These are phyloP conservation scores for Arbacia lixula DNA, from an alignment of 53 echinoderm and acorn worm species.

Conservation along the genomic window DNA sequence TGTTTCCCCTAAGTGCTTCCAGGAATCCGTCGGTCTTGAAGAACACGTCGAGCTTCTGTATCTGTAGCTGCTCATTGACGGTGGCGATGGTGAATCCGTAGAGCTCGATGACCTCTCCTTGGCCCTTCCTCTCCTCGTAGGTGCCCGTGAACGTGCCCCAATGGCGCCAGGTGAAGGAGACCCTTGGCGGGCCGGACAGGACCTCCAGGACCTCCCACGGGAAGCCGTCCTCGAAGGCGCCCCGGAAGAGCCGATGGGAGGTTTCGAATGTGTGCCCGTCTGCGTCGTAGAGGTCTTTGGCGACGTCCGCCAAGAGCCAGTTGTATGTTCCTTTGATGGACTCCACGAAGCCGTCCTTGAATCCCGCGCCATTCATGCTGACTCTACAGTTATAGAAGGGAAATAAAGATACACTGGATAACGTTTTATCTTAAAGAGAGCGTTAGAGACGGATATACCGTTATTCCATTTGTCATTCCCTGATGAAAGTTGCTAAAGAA, in stretches of 20 bases:
- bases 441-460: not conserved
- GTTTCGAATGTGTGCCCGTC: slow-evolving; percentile 61
- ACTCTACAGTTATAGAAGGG: slow-evolving; percentile 46
- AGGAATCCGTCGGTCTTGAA: slow-evolving; percentile 71
- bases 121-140: slow-evolving; percentile 58
- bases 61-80: slow-evolving; percentile 64
- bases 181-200: slow-evolving; percentile 73
- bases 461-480: too few species aligned
- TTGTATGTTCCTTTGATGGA: slow-evolving; percentile 74
- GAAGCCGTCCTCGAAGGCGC: slow-evolving; percentile 74
- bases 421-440: not conserved
- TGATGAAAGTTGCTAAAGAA: too few species aligned
- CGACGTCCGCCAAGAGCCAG: slow-evolving; percentile 44
- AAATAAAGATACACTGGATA: not conserved
- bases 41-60: slow-evolving; percentile 65
- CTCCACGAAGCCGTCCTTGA: slow-evolving; percentile 37
- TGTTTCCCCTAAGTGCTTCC: slow-evolving; percentile 58
- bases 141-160: slow-evolving; percentile 69
- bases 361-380: slow-evolving; percentile 55
- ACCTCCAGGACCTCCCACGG: slow-evolving; percentile 85
- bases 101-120: slow-evolving; percentile 61
- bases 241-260: slow-evolving; percentile 62
- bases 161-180: slow-evolving; percentile 84
- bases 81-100: slow-evolving; percentile 66
- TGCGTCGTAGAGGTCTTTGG: slow-evolving; percentile 67